Conservation (phyloP, 2,113 vertebrate genomes). For the Catagonus wagneri region DNA sequence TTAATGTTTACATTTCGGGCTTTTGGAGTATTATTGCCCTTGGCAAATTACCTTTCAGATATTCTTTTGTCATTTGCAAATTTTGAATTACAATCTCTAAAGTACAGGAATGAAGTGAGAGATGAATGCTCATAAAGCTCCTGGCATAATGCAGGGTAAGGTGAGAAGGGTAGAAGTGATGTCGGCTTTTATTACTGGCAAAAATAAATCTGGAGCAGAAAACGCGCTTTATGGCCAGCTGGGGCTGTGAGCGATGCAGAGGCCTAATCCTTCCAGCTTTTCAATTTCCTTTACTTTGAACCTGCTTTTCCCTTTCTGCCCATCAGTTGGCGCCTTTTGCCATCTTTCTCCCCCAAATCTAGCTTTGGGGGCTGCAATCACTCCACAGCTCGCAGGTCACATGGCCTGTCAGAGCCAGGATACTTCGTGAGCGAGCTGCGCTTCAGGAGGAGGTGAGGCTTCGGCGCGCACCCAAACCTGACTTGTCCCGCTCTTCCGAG, state of each 20-base stretch:
- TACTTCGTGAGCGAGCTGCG: not conserved
- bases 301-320: constrained; percentile 69
- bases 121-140: not conserved
- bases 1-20: not conserved
- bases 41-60: not conserved
- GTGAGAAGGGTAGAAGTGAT: not conserved
- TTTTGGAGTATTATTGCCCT: constrained; percentile 3
- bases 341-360: not conserved
- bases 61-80: not conserved
- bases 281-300: not conserved
- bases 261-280: not conserved
- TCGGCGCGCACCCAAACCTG: not conserved
- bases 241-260: not conserved
- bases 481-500: not conserved
- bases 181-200: not conserved
- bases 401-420: constrained; percentile 46
- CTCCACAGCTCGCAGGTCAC: constrained; percentile 71
- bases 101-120: not conserved
- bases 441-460: constrained; percentile 43
- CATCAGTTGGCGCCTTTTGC: constrained; percentile 68
- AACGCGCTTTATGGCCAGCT: too few relatives aligned
- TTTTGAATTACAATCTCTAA: not conserved
- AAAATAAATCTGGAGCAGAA: not conserved
- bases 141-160: not conserved
- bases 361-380: constrained; percentile 26